A percentile compares a stretch with the other conserved stretches of the same genome.
Evolutionary conservation across 2,797 vertebrate species (phyloP).

Genomic region (Gobionotothen gibberifrons): DNA sequence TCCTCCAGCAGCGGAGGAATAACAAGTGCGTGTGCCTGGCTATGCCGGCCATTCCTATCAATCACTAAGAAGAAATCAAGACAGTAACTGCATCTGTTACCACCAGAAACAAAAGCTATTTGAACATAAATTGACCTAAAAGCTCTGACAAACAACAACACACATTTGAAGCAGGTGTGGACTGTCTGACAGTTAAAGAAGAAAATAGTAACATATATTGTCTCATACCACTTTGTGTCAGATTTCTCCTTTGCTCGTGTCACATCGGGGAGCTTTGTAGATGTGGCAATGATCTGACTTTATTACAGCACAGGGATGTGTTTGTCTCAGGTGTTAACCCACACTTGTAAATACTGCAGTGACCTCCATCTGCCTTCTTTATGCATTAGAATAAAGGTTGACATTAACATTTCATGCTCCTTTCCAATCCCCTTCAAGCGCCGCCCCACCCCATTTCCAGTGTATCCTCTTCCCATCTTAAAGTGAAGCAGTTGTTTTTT

Average conservation of each 20-base stretch:
- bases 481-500: conserved; percentile 39
- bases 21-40: conserved; percentile 13
- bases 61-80: conserved; percentile 44
- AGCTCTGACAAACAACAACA: conserved; percentile 14
- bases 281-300: conserved; percentile 21
- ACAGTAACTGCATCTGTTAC: conserved; percentile 35
- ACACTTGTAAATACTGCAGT: conserved; percentile 39
- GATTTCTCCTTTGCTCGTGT: conserved; percentile 26
- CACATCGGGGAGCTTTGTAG: conserved; percentile 24
- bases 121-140: conserved; percentile 39
- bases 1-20: conserved; percentile 23
- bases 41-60: conserved; percentile 18
- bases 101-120: conserved; percentile 29
- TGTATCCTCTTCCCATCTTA: conserved; percentile 30
- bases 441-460: background rate
- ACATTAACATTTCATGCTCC: conserved; percentile 51
- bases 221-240: background rate
- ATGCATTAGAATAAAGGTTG: conserved; percentile 58
- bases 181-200: conserved; percentile 5
- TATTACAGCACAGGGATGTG: conserved; percentile 22
- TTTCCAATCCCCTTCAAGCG: conserved; percentile 11
- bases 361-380: conserved; percentile 63
- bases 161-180: background rate
- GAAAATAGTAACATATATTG: background rate
- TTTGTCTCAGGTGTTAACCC: conserved; percentile 34